Base-by-base conservation (phyloP, 1,140 invertebrate genomes). In the Formica selysi region DNA sequence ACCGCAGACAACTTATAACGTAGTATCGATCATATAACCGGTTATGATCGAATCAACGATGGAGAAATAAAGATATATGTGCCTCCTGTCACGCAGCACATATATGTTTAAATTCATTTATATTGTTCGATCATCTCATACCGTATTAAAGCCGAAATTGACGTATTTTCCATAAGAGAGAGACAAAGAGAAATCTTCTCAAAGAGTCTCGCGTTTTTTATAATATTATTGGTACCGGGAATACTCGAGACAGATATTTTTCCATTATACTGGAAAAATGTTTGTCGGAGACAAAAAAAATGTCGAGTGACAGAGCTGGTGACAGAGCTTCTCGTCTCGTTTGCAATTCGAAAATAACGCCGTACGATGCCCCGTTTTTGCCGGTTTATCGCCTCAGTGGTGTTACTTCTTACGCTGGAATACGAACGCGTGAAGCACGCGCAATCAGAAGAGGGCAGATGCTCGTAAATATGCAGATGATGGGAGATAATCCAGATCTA, bases 391-490 rank as follows among this genome's bases (percentile, higher is more conserved):
- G 65, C 0, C 48, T 19, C 11, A 16, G 36, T 44, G 48, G 64
- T 65, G 87, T 90, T 76, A 67, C 84, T 85, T 88, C 81, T 85
- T 91, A 90, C 90, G 87, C 84, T 41, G 65, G 19, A 19, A 38
- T 62, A 36, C 5, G 65, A 64, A 59, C 64, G 84, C 85, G 87
- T 81, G 89, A 84, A 78, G 85, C 80, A 80, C 80, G 70, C 74
- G 84, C 91, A 93, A 93, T 93, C 92, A 92, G 88, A 54, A 86
- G 88, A 81, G 88, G 71, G 85, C 87, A 89, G 86, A 90, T 87
- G 86, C 89, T 90, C 92, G 88, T 94, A 94, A 94, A 93, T 91
- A 94, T 91, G 89, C 89, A 93, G 93, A 94, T 93, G 92, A 93
- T 89, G 88, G 89, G 85, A 91, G 92, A 94, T 94, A 94, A 94